These are phyloP conservation scores for Eupithecia pulchellata DNA, from an alignment of 2,888 invertebrate genomes.

Conservation along the genomic window DNA sequence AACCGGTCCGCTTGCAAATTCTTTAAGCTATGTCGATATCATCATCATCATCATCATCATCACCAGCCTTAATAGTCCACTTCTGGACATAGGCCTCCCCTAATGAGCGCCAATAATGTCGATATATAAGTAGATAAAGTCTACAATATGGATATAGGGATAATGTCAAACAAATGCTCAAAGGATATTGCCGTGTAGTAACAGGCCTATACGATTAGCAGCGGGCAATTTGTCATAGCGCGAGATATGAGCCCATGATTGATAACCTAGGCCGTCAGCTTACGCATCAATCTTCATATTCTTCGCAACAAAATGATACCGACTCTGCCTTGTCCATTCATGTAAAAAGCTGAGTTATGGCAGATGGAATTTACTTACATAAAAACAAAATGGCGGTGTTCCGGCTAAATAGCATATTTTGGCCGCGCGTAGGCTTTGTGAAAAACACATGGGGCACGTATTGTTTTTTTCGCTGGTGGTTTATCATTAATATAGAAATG, in stretches of 20 bases:
- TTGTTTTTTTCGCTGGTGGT: too few species aligned
- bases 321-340: neutral
- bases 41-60: too few species aligned
- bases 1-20: too few species aligned
- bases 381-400: neutral
- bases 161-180: neutral
- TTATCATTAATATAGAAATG: neutral
- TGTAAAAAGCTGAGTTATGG: neutral
- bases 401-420: neutral
- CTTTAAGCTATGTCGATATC: too few species aligned
- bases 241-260: slow-evolving; percentile 43
- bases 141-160: too few species aligned
- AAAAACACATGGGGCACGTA: too few species aligned
- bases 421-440: too few species aligned
- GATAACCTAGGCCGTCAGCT: slow-evolving; percentile 35
- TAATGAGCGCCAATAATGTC: too few species aligned
- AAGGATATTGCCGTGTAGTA: slow-evolving; percentile 1
- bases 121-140: too few species aligned
- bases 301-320: neutral
- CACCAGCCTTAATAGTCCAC: too few species aligned
- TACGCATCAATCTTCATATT: slow-evolving; percentile 36
- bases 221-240: slow-evolving; percentile 50
- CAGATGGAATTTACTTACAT: neutral
- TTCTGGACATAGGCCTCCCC: too few species aligned
- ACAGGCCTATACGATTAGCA: neutral